Conservation (phyloP, 2,888 invertebrate genomes). For the Dysmachus trigonus region DNA sequence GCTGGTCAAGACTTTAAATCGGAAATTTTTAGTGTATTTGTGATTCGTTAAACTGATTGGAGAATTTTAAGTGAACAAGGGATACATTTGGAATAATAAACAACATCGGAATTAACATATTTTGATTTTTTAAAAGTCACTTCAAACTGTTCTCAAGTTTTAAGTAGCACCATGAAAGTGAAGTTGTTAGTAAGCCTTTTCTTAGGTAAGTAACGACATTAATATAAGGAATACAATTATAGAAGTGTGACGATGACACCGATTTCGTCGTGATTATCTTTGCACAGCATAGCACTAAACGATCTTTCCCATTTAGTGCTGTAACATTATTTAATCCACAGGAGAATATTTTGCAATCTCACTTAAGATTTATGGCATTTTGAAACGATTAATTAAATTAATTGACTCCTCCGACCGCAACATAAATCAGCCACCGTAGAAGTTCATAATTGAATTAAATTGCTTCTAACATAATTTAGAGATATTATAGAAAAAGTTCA, state of each 20-base stretch:
- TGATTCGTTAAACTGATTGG: not conserved
- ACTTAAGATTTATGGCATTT: not conserved
- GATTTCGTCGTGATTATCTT: not conserved
- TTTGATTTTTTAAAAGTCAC: not conserved
- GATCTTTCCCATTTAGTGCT: not conserved
- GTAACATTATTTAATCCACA: not conserved
- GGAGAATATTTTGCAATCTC: not conserved
- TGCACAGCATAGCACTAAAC: not conserved
- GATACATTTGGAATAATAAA: constrained; percentile 10
- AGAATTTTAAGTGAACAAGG: not conserved
- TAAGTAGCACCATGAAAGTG: constrained; percentile 15
- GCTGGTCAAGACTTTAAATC: not conserved
- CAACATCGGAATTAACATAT: not conserved
- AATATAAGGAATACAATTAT: not conserved
- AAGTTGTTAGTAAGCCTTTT: constrained; percentile 6
- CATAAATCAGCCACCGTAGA: not conserved
- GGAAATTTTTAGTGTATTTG: not conserved
- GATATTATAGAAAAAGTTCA: not conserved
- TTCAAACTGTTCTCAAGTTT: not conserved
- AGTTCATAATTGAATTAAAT: not conserved
- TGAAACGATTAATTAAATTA: not conserved
- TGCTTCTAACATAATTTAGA: not conserved
- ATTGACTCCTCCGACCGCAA: not conserved
- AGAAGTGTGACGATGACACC: not conserved
- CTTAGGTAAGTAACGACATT: constrained; percentile 12